Percentiles rank a stretch among this genome's conserved stretches.
These are phyloP conservation scores for Crossaster papposus DNA, from an alignment of 53 echinoderm and acorn worm genomes.

Conservation along the genomic window DNA sequence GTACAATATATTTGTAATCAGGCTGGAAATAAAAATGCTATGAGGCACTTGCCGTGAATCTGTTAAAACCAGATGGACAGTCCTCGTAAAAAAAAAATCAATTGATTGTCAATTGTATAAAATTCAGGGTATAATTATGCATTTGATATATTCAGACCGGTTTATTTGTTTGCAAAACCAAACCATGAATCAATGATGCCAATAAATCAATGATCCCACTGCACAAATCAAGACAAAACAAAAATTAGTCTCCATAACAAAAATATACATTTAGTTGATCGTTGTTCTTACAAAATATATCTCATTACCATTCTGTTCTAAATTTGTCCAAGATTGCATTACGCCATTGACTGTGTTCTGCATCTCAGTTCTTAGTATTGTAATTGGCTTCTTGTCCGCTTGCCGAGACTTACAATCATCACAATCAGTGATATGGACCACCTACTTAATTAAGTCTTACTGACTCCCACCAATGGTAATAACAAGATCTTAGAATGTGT, in stretches of 20 bases:
- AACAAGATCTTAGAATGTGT: not conserved
- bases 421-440: not conserved
- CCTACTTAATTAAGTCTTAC: not conserved
- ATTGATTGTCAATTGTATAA: not conserved
- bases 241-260: no score
- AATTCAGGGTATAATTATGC: not conserved
- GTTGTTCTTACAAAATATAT: no score
- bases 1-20: not conserved
- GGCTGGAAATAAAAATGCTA: not conserved
- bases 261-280: no score
- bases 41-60: not conserved
- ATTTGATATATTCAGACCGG: not conserved
- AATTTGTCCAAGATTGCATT: not conserved
- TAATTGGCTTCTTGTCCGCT: not conserved
- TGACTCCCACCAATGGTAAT: not conserved
- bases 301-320: not conserved
- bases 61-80: not conserved
- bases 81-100: not conserved
- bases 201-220: no score
- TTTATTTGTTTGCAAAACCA: not conserved
- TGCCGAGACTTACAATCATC: not conserved
- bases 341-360: not conserved
- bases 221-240: no score
- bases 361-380: not conserved
- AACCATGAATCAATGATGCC: not conserved